These are phyloP conservation scores for Pelmatolapia mariae DNA, from an alignment of 2,113 vertebrate genomes.

Conservation along the genomic window DNA sequence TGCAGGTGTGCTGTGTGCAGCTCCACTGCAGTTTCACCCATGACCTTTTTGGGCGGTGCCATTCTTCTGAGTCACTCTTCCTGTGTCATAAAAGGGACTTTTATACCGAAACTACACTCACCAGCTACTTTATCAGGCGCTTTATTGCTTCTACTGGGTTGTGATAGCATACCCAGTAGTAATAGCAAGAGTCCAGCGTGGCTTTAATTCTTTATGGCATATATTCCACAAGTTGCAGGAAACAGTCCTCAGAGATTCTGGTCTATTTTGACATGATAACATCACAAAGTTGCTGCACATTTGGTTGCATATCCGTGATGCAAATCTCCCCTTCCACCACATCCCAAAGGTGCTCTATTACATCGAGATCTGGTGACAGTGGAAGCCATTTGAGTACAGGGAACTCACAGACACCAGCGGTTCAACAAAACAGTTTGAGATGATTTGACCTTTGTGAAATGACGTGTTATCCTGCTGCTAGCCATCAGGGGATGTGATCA, in stretches of 20 bases:
- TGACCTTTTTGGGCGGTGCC: neutral
- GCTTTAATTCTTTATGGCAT: neutral
- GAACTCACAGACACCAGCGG: neutral
- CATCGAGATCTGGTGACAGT: neutral
- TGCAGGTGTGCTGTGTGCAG: slow-evolving; percentile 51
- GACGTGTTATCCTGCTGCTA: neutral
- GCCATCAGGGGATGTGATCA: neutral
- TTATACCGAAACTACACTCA: neutral
- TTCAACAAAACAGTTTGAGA: neutral
- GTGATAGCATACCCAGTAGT: neutral
- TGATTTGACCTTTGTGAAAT: neutral
- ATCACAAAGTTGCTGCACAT: neutral
- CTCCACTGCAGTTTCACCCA: neutral
- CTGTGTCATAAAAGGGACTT: neutral
- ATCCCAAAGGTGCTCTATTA: neutral
- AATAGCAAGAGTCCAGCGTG: neutral
- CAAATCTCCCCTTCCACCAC: neutral
- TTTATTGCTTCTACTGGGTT: neutral
- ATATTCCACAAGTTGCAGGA: neutral
- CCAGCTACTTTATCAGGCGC: neutral
- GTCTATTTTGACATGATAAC: neutral
- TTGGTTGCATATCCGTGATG: neutral
- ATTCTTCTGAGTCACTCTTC: neutral
- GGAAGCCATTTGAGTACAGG: neutral
- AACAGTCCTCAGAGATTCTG: neutral